A percentile compares a stretch with the other conserved stretches of the same genome.
Conservation (phyloP, 1,140 invertebrate species). For the Vanessa tameamea region DNA sequence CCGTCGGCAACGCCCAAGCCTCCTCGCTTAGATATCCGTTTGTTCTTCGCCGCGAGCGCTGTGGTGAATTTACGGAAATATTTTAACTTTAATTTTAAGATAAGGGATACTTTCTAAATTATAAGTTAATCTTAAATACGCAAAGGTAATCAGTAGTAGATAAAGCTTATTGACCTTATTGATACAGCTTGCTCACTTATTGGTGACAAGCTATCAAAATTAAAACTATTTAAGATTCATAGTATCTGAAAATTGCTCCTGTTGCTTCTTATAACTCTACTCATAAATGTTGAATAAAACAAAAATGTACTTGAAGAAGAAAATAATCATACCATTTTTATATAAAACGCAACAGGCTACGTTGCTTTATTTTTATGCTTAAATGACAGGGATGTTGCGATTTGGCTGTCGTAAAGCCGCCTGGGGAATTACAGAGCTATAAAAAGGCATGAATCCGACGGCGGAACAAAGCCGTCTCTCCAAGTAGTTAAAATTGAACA, state of each 20-base stretch:
- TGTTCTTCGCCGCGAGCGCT: conserved; percentile 2
- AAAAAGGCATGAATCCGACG: conserved; percentile 46
- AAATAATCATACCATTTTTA: background rate
- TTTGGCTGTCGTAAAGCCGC: conserved; percentile 42
- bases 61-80: background rate
- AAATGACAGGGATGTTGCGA: conserved; percentile 44
- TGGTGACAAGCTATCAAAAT: too few relatives aligned
- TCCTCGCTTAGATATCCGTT: background rate
- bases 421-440: conserved; percentile 50
- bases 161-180: too few relatives aligned
- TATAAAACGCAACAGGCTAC: conserved; percentile 9
- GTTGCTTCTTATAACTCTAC: too few relatives aligned
- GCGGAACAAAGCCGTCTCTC: conserved; percentile 23
- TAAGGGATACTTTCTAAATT: background rate
- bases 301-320: background rate
- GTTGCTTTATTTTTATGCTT: background rate
- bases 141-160: background rate
- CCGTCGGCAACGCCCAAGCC: background rate
- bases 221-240: too few relatives aligned
- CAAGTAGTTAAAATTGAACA: conserved; percentile 67
- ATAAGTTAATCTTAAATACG: background rate
- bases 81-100: background rate
- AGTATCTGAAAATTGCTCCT: too few relatives aligned
- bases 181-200: too few relatives aligned
- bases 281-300: too few relatives aligned